phyloP scores from a whole-genome alignment of 1,140 invertebrate species.

The Teleogryllus occipitalis region DNA sequence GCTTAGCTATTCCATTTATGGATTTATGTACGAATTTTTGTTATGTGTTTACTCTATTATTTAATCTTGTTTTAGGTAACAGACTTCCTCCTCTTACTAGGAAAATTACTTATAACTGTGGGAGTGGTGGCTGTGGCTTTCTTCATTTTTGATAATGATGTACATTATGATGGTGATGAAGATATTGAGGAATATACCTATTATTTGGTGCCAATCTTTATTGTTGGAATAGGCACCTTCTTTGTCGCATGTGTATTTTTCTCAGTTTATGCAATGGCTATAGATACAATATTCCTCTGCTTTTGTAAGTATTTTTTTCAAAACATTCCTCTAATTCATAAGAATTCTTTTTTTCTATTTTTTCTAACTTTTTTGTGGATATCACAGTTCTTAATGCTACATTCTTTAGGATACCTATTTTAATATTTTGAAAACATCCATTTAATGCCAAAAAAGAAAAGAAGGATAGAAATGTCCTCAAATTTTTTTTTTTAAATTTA shows the following conservation, averaged over 20 bases:
- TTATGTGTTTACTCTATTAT: too few species aligned
- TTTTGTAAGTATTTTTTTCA: conserved; percentile 63
- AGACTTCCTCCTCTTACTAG: conserved; percentile 84
- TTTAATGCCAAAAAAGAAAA: too few species aligned
- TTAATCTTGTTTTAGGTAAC: conserved; percentile 50
- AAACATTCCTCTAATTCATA: background rate
- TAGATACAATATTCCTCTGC: conserved; percentile 92
- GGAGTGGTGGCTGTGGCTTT: conserved; percentile 60
- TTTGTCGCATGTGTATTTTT: conserved; percentile 86
- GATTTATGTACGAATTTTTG: too few species aligned
- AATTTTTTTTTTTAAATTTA: too few species aligned
- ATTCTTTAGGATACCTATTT: too few species aligned
- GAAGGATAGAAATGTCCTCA: background rate
- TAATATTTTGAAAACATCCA: too few species aligned
- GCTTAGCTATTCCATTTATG: too few species aligned
- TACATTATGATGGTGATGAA: background rate
- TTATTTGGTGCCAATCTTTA: conserved; percentile 43
- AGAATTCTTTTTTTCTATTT: background rate
- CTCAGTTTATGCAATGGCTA: conserved; percentile 86
- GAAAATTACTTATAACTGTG: conserved; percentile 73
- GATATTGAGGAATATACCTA: conserved; percentile 45
- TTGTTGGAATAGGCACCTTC: conserved; percentile 48
- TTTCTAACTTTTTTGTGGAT: too few species aligned
- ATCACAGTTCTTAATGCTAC: too few species aligned
- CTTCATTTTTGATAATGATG: conserved; percentile 39